Base-by-base conservation (phyloP, 2,797 vertebrate species). In the Momotus momota region DNA sequence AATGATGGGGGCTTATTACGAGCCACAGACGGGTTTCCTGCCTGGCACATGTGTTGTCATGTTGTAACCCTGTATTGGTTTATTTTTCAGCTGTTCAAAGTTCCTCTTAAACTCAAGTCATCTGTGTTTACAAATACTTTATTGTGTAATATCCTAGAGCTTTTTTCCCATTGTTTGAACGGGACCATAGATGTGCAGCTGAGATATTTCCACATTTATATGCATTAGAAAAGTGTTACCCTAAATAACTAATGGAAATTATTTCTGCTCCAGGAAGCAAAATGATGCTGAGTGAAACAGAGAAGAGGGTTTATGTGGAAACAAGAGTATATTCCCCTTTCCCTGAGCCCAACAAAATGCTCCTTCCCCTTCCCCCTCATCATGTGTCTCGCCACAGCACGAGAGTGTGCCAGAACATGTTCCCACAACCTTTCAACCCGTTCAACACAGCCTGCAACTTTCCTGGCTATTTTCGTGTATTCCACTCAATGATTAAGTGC, bases 361-460 rank as follows among this genome's bases (percentile, higher is more conserved):
- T 61, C 54, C 45, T 41, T 83, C 33, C 88, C 70, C 41, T 94
- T 88, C 46, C 72, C 72, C 73, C 66, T 79, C 2, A 0, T 80
- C 1, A 0, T 67, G 60, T 61, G 61, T 93, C 85, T 95, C 40
- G 3, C 72, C 79, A 88, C 80, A 91, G 82, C 87, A 55, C 7
- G 1, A 83, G 93, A 33, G 35, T 91, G 85, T 93, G 94, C 91
- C 95, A 97, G 93, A 95, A 93, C 70, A 88, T 86, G 80, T 96
- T 97, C 91, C 96, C 96, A 97, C 94, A 95, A 89, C 91, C 91
- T 96, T 96, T 96, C 88, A 95, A 96, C 96, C 81, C 94, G 35
- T 93, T 94, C 80, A 66, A 85, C 80, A 40, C 54, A 88, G 91
- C 49, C 87, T 94, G 77, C 86, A 93, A 90, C 88, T 94, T 93